Conservation (phyloP, 1,140 invertebrate genomes). For the Neoseiulus cucumeris region DNA sequence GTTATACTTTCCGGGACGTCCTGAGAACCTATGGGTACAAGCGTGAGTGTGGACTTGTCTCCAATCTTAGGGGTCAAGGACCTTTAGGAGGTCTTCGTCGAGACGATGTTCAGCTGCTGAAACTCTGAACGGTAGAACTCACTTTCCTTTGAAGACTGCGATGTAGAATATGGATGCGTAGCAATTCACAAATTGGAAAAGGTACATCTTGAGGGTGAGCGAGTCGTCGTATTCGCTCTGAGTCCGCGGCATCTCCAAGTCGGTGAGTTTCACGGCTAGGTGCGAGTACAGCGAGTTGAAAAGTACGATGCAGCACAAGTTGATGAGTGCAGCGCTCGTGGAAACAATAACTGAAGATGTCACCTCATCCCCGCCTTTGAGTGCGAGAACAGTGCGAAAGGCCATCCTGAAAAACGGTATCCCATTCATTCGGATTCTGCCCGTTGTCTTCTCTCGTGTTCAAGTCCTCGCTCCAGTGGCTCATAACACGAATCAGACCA, state of each 20-base stretch:
- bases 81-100: too few species aligned
- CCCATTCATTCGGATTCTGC: too few species aligned
- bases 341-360: conserved; percentile 58
- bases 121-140: too few species aligned
- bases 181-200: conserved; percentile 95
- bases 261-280: conserved; percentile 61
- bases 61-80: too few species aligned
- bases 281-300: conserved; percentile 38
- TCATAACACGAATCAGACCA: too few species aligned
- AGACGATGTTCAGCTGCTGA: too few species aligned
- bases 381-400: conserved; percentile 42
- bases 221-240: conserved; percentile 96
- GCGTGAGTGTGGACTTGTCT: too few species aligned
- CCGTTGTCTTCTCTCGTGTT: too few species aligned
- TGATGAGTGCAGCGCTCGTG: conserved; percentile 60
- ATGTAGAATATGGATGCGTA: conserved; percentile 98
- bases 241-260: conserved; percentile 76
- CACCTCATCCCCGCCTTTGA: conserved; percentile 29
- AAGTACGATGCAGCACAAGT: conserved; percentile 61
- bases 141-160: conserved; percentile 83
- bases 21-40: not conserved
- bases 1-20: conserved; percentile 3
- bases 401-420: conserved; percentile 80
- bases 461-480: too few species aligned
- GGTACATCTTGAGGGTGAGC: conserved; percentile 84